Conservation (phyloP, 2,888 invertebrate species). For the Agriopis aurantiaria region DNA sequence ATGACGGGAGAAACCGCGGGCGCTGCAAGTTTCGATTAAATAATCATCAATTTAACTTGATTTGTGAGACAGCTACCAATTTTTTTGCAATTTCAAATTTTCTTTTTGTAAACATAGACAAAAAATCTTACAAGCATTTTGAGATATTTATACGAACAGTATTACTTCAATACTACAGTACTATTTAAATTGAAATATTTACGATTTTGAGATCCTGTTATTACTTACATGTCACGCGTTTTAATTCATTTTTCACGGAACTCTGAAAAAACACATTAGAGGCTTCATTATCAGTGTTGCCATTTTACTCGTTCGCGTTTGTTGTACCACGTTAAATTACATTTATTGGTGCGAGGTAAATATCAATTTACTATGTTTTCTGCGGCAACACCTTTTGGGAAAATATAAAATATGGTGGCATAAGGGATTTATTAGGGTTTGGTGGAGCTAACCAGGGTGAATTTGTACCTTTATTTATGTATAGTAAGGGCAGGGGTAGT, state of each 20-base stretch:
- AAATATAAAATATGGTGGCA: constrained; percentile 63
- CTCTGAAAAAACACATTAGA: constrained; percentile 21
- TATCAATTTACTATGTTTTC: constrained; percentile 62
- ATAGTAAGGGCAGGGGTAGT: constrained; percentile 40
- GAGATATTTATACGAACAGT: too few relatives aligned
- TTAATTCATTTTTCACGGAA: neutral
- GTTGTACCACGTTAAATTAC: constrained; percentile 39
- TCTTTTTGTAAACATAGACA: too few relatives aligned
- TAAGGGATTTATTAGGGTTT: constrained; percentile 49
- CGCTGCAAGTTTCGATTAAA: too few relatives aligned
- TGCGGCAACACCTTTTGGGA: constrained; percentile 55
- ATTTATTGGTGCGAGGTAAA: constrained; percentile 59
- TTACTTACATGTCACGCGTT: too few relatives aligned
- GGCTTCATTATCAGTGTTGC: constrained; percentile 33
- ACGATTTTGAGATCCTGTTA: too few relatives aligned
- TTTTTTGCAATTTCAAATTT: too few relatives aligned
- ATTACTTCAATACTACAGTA: too few relatives aligned
- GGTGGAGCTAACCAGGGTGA: constrained; percentile 38
- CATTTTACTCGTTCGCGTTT: constrained; percentile 29
- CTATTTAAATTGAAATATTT: too few relatives aligned
- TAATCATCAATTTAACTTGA: too few relatives aligned
- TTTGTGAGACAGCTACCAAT: too few relatives aligned
- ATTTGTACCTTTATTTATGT: constrained; percentile 49
- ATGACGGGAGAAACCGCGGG: too few relatives aligned
- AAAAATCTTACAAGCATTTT: too few relatives aligned